These are phyloP conservation scores for Apodemus agrarius DNA, from an alignment of 2,797 vertebrate species.

Conservation along the genomic window DNA sequence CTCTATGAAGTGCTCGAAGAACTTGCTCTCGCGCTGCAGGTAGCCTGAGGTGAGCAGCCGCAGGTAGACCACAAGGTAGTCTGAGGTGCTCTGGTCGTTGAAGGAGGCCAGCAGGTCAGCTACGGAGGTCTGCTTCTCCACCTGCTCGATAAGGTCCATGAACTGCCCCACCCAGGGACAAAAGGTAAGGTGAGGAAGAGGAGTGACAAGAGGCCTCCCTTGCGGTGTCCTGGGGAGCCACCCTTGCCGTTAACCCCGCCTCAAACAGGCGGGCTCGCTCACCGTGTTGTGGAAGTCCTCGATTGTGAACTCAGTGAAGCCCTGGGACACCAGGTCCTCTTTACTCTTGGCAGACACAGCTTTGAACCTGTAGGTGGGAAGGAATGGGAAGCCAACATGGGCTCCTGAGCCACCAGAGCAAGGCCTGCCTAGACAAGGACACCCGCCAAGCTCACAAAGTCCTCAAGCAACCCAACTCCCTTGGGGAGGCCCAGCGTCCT, in stretches of 20 bases:
- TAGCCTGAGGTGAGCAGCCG: conserved; percentile 96
- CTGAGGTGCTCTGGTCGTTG: conserved; percentile 96
- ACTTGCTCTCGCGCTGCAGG: conserved; percentile 94
- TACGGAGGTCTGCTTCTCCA: conserved; percentile 93
- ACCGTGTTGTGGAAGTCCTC: conserved; percentile 98
- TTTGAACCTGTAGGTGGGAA: conserved; percentile 90
- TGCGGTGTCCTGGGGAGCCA: background rate
- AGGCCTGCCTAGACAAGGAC: background rate
- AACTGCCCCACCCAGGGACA: conserved; percentile 87
- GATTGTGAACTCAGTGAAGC: conserved; percentile 97
- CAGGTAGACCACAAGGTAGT: conserved; percentile 97
- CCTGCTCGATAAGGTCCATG: conserved; percentile 96
- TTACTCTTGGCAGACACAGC: conserved; percentile 95
- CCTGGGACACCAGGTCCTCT: conserved; percentile 94
- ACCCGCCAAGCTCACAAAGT: background rate
- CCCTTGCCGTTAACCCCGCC: background rate
- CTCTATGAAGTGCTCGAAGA: conserved; percentile 96
- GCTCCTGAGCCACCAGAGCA: background rate
- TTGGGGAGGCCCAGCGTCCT: background rate
- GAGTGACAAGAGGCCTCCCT: background rate
- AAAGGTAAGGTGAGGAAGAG: background rate
- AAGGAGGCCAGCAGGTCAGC: conserved; percentile 93
- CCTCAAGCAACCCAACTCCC: background rate
- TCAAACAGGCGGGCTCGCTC: conserved; percentile 66
- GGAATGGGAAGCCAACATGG: background rate